Conservation (phyloP, 1,140 invertebrate species). For the Megathymus violae region DNA sequence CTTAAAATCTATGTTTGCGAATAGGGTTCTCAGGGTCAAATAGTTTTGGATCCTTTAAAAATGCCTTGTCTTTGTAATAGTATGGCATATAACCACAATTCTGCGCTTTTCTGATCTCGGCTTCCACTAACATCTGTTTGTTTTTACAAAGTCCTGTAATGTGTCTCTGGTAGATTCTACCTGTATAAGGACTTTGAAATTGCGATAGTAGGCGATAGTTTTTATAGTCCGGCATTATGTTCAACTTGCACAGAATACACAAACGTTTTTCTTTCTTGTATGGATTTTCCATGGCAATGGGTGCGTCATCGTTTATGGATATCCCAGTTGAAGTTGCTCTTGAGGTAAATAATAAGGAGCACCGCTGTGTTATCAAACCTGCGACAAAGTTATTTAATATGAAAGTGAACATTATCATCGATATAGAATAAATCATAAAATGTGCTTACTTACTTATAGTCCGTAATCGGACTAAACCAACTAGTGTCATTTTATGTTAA, state of each 20-base stretch:
- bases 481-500: conserved; percentile 19
- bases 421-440: conserved; percentile 10
- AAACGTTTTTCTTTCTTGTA: conserved; percentile 88
- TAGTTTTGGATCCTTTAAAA: conserved; percentile 92
- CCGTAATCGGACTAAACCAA: conserved; percentile 13
- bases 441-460: conserved; percentile 10
- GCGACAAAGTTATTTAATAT: conserved; percentile 36
- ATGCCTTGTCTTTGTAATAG: conserved; percentile 90
- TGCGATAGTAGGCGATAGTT: conserved; percentile 96
- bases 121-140: conserved; percentile 89
- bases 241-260: conserved; percentile 95
- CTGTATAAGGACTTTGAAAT: conserved; percentile 97
- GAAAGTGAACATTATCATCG: conserved; percentile 1
- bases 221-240: conserved; percentile 95
- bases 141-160: conserved; percentile 94
- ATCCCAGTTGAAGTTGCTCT: conserved; percentile 47
- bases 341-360: conserved; percentile 33
- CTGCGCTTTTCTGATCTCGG: conserved; percentile 89
- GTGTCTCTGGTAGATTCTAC: conserved; percentile 94
- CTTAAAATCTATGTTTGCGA: conserved; percentile 90
- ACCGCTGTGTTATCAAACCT: conserved; percentile 51
- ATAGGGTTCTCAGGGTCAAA: conserved; percentile 93
- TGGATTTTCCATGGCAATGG: conserved; percentile 91
- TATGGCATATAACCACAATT: conserved; percentile 90
- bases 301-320: conserved; percentile 71